A percentile compares a stretch with the other conserved stretches of the same genome.
phyloP scores from a whole-genome alignment of 2,888 invertebrate species.

The Piscicola geometra region DNA sequence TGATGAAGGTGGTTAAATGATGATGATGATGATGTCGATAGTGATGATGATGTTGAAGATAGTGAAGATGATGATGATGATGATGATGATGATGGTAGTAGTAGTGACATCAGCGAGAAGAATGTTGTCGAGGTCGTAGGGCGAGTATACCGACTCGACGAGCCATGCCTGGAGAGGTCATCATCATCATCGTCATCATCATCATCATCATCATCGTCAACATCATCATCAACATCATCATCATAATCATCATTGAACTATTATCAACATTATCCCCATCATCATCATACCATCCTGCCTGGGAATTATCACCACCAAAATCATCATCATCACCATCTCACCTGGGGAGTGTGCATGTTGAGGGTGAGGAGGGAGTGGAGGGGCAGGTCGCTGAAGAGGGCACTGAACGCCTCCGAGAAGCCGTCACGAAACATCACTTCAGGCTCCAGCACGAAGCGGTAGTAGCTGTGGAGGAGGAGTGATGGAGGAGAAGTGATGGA shows the following conservation, averaged over 20 bases:
- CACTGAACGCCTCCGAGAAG: conserved; percentile 69
- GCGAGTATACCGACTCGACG: conserved; percentile 63
- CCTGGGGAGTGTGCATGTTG: conserved; percentile 82
- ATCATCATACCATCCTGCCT: too few relatives aligned
- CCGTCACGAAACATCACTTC: conserved; percentile 79
- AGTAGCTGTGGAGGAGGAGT: conserved; percentile 67
- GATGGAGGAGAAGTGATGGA: background rate
- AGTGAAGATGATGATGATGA: background rate
- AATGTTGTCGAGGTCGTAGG: conserved; percentile 95
- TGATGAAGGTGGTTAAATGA: too few relatives aligned
- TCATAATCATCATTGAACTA: too few relatives aligned
- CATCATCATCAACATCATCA: too few relatives aligned
- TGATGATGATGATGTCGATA: too few relatives aligned
- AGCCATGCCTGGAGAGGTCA: too few relatives aligned
- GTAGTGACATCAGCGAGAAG: conserved; percentile 75
- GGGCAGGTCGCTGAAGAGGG: conserved; percentile 80
- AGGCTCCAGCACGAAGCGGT: conserved; percentile 86
- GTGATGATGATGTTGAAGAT: too few relatives aligned
- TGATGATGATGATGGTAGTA: background rate
- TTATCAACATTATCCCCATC: too few relatives aligned
- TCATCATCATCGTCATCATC: too few relatives aligned
- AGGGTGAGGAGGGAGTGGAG: conserved; percentile 85
- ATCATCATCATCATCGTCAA: too few relatives aligned
- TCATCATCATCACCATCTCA: too few relatives aligned
- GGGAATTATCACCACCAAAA: too few relatives aligned